Conservation (phyloP, 1,140 invertebrate species). For the Bactericera cockerelli region DNA sequence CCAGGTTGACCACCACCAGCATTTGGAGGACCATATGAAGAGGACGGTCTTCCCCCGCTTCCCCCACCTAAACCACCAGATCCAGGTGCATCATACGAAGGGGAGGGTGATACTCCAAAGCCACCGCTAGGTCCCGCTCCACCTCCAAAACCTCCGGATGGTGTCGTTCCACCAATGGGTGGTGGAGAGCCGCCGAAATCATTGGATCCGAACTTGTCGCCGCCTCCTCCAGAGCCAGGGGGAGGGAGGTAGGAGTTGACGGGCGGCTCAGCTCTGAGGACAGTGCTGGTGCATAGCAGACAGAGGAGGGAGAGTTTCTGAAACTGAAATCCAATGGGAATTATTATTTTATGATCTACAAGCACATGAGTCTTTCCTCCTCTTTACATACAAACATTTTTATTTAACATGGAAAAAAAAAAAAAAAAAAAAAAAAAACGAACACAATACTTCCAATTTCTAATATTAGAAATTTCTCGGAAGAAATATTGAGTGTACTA, state of each 20-base stretch:
- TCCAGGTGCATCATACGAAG: background rate
- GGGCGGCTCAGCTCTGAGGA: background rate
- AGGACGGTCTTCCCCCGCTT: background rate
- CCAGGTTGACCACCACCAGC: background rate
- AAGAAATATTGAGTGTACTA: too few relatives aligned
- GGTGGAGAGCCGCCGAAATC: background rate
- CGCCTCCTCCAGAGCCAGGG: background rate
- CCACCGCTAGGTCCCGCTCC: background rate
- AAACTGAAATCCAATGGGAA: background rate
- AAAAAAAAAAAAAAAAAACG: too few relatives aligned
- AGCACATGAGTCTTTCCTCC: too few relatives aligned
- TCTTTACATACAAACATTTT: too few relatives aligned
- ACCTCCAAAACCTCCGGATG: background rate
- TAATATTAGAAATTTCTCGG: too few relatives aligned
- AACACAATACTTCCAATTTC: too few relatives aligned
- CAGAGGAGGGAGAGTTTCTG: slow-evolving; percentile 2
- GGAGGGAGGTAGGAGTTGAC: slow-evolving; percentile 6
- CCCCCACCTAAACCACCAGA: background rate
- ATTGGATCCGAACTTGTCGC: background rate
- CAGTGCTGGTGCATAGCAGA: background rate
- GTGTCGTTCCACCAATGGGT: background rate
- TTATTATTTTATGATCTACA: too few relatives aligned
- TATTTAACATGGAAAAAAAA: too few relatives aligned
- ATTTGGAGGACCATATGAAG: background rate
- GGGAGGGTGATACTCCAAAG: background rate